phyloP scores from a whole-genome alignment of 2,113 vertebrate genomes.

The Mastomys natalensis region DNA sequence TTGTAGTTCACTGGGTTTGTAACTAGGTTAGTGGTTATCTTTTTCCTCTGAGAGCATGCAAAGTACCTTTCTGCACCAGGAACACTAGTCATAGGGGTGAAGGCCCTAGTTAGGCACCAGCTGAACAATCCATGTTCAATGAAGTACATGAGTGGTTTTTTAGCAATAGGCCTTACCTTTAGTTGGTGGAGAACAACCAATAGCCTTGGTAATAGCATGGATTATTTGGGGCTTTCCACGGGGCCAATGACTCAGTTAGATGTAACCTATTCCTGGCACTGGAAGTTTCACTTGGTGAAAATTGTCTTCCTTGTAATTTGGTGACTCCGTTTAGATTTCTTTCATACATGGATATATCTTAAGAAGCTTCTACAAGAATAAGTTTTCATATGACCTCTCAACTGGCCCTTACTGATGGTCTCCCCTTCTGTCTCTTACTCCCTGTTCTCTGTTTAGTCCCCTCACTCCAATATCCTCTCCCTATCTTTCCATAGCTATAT shows the following conservation, averaged over 20 bases:
- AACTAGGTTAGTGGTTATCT: background rate
- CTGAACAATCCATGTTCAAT: background rate
- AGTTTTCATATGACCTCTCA: background rate
- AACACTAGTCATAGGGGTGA: background rate
- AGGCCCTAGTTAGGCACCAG: background rate
- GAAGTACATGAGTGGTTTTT: background rate
- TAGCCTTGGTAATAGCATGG: background rate
- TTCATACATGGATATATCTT: background rate
- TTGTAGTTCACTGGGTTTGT: background rate
- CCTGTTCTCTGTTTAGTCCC: background rate
- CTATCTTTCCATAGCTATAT: background rate
- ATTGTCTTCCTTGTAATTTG: background rate
- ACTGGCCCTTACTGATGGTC: background rate
- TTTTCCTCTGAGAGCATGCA: background rate
- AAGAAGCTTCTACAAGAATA: background rate
- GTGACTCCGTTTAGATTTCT: background rate
- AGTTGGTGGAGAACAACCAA: background rate
- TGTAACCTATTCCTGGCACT: background rate
- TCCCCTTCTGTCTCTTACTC: too few relatives aligned
- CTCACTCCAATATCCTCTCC: background rate
- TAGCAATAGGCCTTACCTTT: background rate
- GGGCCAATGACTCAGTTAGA: background rate
- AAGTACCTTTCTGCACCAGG: background rate
- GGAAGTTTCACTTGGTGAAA: background rate
- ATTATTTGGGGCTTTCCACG: background rate